These are phyloP conservation scores for Uloborus diversus DNA, from an alignment of 1,140 invertebrate genomes.

Conservation along the genomic window DNA sequence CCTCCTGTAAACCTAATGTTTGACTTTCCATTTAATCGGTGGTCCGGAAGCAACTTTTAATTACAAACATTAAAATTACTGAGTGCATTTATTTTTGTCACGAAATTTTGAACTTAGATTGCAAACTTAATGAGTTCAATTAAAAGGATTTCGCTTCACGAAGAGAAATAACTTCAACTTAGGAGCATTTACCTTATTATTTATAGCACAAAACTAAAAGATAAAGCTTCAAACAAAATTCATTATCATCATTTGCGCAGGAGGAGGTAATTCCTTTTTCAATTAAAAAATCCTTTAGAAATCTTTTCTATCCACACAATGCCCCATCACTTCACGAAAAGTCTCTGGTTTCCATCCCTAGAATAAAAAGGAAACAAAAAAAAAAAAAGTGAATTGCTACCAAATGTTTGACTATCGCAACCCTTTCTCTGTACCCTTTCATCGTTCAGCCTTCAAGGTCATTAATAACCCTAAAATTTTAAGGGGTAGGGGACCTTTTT, in stretches of 20 bases:
- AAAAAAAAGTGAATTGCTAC: background rate
- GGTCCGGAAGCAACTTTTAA: too few species aligned
- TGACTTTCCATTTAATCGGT: too few species aligned
- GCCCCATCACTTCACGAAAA: background rate
- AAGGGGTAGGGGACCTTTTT: background rate
- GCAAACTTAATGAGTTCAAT: too few species aligned
- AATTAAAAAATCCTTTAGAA: slow-evolving; percentile 38
- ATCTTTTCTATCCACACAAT: slow-evolving; percentile 15
- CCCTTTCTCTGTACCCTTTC: slow-evolving; percentile 16
- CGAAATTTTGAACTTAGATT: too few species aligned
- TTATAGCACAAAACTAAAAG: too few species aligned
- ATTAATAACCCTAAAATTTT: slow-evolving; percentile 41
- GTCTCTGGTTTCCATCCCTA: background rate
- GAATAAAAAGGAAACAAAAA: slow-evolving; percentile 6
- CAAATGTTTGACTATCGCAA: background rate
- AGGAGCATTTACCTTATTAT: too few species aligned
- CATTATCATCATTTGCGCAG: slow-evolving; percentile 34
- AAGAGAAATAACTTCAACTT: too few species aligned
- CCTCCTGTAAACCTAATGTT: too few species aligned
- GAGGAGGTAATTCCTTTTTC: slow-evolving; percentile 29
- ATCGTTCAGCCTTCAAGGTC: slow-evolving; percentile 18
- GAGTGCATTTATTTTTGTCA: too few species aligned
- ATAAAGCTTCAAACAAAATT: background rate
- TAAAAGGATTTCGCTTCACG: too few species aligned
- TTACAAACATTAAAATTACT: too few species aligned